phyloP scores from a whole-genome alignment of 2,888 invertebrate species.

The Rhogogaster chlorosoma region DNA sequence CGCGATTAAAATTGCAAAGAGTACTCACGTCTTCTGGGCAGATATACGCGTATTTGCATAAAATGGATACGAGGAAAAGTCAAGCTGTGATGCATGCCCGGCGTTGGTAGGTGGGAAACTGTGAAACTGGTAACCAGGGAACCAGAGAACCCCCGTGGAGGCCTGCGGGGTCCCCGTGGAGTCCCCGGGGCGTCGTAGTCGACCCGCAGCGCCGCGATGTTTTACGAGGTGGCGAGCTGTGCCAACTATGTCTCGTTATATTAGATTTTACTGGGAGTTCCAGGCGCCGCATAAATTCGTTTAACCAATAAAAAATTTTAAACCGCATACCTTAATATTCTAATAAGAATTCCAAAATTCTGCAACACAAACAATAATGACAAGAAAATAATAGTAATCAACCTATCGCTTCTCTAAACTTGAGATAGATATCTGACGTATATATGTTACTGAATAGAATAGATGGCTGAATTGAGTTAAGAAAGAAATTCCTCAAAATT shows the following conservation, averaged over 20 bases:
- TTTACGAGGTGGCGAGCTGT: constrained; percentile 74
- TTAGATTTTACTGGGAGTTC: constrained; percentile 73
- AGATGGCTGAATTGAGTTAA: too few species aligned
- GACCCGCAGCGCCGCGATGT: constrained; percentile 64
- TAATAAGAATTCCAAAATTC: not conserved
- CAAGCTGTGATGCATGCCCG: constrained; percentile 61
- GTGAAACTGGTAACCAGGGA: constrained; percentile 41
- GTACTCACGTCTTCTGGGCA: constrained; percentile 22
- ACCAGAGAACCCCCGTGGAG: constrained; percentile 32
- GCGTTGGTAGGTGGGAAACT: constrained; percentile 60
- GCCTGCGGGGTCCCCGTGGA: constrained; percentile 55
- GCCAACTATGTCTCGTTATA: constrained; percentile 76
- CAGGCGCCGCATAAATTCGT: constrained; percentile 75
- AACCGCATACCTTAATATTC: not conserved
- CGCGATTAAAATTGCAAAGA: constrained; percentile 38
- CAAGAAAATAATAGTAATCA: not conserved
- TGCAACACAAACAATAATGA: not conserved
- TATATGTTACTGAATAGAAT: too few species aligned
- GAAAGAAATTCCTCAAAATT: too few species aligned
- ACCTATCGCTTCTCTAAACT: not conserved
- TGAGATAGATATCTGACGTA: too few species aligned
- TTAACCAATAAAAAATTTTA: constrained; percentile 73
- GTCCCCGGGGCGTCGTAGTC: constrained; percentile 68
- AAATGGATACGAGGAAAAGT: constrained; percentile 60
- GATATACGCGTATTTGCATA: constrained; percentile 60